A percentile compares a stretch with the other conserved stretches of the same genome.
phyloP scores from a whole-genome alignment of 2,797 vertebrate genomes.

The Gymnoscopelus braueri region DNA sequence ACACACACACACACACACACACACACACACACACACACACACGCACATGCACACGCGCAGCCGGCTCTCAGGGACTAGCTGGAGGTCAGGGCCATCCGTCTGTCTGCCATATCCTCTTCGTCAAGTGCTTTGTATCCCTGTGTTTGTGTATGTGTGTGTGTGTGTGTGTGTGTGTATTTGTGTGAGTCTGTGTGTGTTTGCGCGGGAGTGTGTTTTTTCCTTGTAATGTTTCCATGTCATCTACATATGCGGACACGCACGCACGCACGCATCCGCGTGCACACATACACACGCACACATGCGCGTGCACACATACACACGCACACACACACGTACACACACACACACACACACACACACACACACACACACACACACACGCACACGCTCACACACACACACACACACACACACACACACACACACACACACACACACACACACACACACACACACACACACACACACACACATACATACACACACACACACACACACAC shows the following conservation, averaged over 20 bases:
- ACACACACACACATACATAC: conserved; percentile 26
- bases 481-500: conserved; percentile 14
- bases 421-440: neutral
- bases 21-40: too few relatives aligned
- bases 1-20: too few relatives aligned
- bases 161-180: too few relatives aligned
- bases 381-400: conserved; percentile 23
- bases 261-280: neutral
- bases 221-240: too few relatives aligned
- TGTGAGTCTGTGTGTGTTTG: too few relatives aligned
- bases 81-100: too few relatives aligned
- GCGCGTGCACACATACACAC: conserved; percentile 25
- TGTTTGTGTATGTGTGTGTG: too few relatives aligned
- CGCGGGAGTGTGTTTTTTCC: too few relatives aligned
- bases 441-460: neutral
- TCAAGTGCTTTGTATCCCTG: too few relatives aligned
- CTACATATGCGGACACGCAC: conserved; percentile 31
- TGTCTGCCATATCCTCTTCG: too few relatives aligned
- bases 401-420: conserved; percentile 24
- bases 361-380: conserved; percentile 4
- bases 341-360: neutral
- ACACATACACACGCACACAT: conserved; percentile 8
- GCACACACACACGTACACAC: conserved; percentile 20
- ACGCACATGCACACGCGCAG: too few relatives aligned
- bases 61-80: too few relatives aligned